These are phyloP conservation scores for Periophthalmus modestus DNA, from an alignment of 2,113 vertebrate species.

Conservation along the genomic window DNA sequence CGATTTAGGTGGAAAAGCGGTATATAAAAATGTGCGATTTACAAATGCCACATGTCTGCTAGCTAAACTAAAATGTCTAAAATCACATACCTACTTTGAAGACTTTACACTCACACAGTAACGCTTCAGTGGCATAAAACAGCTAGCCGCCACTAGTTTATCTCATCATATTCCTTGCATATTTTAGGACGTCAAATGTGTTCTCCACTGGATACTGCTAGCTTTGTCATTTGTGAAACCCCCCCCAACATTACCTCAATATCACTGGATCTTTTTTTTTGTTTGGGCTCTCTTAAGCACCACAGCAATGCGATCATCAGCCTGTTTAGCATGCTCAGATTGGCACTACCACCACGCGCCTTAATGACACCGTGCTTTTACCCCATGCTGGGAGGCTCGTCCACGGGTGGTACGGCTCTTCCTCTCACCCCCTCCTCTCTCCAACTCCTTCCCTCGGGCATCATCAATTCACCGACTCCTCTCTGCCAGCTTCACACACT, in stretches of 20 bases:
- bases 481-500: constrained; percentile 82
- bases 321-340: constrained; percentile 81
- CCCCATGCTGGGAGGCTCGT: constrained; percentile 88
- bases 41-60: too few species aligned
- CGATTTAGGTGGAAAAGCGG: too few species aligned
- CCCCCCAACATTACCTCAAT: neutral
- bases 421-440: constrained; percentile 25
- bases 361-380: constrained; percentile 87
- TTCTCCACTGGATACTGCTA: neutral
- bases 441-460: constrained; percentile 61
- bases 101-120: too few species aligned
- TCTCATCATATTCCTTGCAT: neutral
- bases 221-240: neutral
- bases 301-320: constrained; percentile 46
- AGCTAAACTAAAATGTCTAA: too few species aligned
- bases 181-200: neutral
- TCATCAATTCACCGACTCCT: constrained; percentile 89
- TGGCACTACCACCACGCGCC: constrained; percentile 86
- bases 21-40: too few species aligned
- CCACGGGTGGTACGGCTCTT: constrained; percentile 82
- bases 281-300: constrained; percentile 48
- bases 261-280: neutral
- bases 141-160: neutral
- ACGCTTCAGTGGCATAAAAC: neutral
- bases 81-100: too few species aligned